Evolutionary conservation across 2,888 invertebrate species (phyloP).

Genomic region (Yponomeuta cagnagella): DNA sequence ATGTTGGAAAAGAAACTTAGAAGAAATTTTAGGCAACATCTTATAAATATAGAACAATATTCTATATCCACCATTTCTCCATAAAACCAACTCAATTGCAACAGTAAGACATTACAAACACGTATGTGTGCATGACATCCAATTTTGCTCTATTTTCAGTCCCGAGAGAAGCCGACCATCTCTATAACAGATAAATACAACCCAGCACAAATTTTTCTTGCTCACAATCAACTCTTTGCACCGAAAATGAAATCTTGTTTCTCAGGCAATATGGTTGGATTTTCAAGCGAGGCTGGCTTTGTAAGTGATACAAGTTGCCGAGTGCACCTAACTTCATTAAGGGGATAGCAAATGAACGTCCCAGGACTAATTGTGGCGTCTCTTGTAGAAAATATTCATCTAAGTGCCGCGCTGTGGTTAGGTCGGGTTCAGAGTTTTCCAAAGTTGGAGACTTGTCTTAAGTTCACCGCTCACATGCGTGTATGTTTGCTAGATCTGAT

Average conservation of each 20-base stretch:
- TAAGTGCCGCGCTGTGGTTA: constrained; percentile 13
- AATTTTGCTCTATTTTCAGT: constrained; percentile 3
- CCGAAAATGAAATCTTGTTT: background rate
- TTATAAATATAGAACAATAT: too few relatives aligned
- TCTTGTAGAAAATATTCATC: constrained; percentile 14
- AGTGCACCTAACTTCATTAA: constrained; percentile 8
- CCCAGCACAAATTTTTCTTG: background rate
- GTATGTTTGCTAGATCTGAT: too few relatives aligned
- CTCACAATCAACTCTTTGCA: background rate
- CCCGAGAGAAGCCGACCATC: background rate
- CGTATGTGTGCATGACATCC: background rate
- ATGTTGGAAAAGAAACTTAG: too few relatives aligned
- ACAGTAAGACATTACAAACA: background rate
- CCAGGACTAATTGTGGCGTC: constrained; percentile 11
- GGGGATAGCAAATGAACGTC: constrained; percentile 11
- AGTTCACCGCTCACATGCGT: too few relatives aligned
- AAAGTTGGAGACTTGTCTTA: background rate
- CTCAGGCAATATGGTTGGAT: background rate
- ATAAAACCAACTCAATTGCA: background rate
- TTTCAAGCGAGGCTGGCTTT: background rate
- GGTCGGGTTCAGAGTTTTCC: background rate
- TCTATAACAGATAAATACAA: constrained; percentile 4
- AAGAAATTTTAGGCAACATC: too few relatives aligned
- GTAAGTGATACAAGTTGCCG: constrained; percentile 2
- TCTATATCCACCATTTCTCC: too few relatives aligned